phyloP scores from a whole-genome alignment of 2,888 invertebrate genomes.

The Lithophane semibrunnea region DNA sequence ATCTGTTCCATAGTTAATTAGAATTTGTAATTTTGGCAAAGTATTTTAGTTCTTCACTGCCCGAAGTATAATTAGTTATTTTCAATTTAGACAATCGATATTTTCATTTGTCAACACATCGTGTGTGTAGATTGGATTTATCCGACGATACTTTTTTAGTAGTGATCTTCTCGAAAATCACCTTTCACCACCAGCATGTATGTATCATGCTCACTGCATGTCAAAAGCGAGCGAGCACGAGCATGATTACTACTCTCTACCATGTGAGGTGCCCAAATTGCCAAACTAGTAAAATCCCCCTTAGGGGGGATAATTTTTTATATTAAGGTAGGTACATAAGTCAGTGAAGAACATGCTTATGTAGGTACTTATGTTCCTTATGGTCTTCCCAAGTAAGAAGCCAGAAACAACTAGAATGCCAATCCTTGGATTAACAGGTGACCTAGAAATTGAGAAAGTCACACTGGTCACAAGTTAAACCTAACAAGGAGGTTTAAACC shows the following conservation, averaged over 20 bases:
- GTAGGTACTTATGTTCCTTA: no score
- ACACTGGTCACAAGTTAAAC: neutral
- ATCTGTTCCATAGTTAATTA: neutral
- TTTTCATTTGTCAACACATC: neutral
- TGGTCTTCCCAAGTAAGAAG: no score
- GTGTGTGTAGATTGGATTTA: neutral
- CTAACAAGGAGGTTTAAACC: no score
- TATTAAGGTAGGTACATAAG: neutral
- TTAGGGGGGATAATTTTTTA: no score
- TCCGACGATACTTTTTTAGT: neutral
- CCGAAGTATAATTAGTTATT: neutral
- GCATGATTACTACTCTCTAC: neutral
- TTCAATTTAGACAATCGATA: neutral
- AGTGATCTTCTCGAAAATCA: neutral
- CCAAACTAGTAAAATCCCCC: neutral
- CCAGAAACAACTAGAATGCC: neutral
- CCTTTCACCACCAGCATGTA: neutral
- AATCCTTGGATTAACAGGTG: neutral
- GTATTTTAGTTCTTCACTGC: no score
- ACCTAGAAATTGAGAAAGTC: neutral
- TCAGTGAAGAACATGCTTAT: neutral
- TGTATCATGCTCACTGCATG: neutral
- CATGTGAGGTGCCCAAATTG: neutral
- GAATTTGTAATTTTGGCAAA: neutral
- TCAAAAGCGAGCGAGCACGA: neutral